Conservation (phyloP, 2,888 invertebrate species). For the Barypeithes pellucidus region DNA sequence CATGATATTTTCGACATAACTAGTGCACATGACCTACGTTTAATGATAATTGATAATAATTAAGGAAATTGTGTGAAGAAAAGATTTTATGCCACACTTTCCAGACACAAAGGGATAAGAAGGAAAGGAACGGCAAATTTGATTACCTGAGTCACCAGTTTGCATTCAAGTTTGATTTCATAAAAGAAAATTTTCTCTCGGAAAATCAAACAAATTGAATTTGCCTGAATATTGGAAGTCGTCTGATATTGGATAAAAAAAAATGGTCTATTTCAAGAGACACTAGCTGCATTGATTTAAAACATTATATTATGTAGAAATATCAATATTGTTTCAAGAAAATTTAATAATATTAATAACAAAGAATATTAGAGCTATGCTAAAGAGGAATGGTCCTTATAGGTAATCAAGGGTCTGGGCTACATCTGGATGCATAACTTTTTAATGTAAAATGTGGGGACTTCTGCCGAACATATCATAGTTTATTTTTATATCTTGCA, state of each 20-base stretch:
- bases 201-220: constrained; percentile 40
- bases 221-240: constrained; percentile 36
- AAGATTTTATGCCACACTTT: constrained; percentile 38
- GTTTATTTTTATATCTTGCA: too few relatives aligned
- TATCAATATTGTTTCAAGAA: neutral
- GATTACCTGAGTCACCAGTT: constrained; percentile 46
- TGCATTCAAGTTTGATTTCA: constrained; percentile 51
- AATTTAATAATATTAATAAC: neutral
- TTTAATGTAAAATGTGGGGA: too few relatives aligned
- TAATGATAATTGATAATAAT: too few relatives aligned
- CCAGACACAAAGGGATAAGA: constrained; percentile 22
- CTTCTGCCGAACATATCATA: too few relatives aligned
- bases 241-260: constrained; percentile 29
- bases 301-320: constrained; percentile 14
- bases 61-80: constrained; percentile 39
- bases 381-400: too few relatives aligned
- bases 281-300: neutral
- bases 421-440: too few relatives aligned
- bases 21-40: too few relatives aligned
- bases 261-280: constrained; percentile 30
- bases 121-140: constrained; percentile 44
- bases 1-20: too few relatives aligned
- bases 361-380: too few relatives aligned
- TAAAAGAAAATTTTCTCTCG: constrained; percentile 37
- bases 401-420: too few relatives aligned